A percentile compares a stretch with the other conserved stretches of the same genome.
Evolutionary conservation across 2,797 vertebrate species (phyloP).

Genomic region (Fratercula arctica): DNA sequence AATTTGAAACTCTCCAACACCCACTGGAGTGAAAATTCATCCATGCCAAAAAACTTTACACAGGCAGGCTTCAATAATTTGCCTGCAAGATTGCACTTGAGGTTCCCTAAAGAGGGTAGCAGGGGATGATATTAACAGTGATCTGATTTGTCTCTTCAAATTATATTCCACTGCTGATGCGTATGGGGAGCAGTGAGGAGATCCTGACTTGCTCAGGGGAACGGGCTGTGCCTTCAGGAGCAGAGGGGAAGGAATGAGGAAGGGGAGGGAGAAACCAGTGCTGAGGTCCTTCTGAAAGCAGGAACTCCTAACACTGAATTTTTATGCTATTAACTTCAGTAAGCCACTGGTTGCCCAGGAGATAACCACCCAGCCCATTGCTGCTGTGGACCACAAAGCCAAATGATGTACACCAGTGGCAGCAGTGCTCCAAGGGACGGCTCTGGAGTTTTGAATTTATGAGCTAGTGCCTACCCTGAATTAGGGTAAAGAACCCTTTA

Average conservation of each 20-base stretch:
- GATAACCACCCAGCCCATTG: background rate
- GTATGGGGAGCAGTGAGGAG: background rate
- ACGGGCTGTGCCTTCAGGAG: background rate
- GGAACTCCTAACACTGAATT: background rate
- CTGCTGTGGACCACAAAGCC: background rate
- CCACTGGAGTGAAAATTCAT: background rate
- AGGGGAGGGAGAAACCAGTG: background rate
- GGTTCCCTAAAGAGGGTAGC: background rate
- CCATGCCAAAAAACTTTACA: constrained; percentile 24
- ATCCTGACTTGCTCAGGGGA: background rate
- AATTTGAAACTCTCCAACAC: background rate
- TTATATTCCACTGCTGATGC: background rate
- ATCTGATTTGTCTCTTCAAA: background rate
- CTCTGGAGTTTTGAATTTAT: background rate
- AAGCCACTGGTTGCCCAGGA: background rate
- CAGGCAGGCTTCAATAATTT: constrained; percentile 3
- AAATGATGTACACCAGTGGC: background rate
- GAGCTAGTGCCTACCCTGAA: background rate
- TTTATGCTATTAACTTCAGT: background rate
- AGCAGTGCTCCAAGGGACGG: background rate
- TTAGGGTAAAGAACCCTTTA: background rate
- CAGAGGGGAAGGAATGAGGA: background rate
- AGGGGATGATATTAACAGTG: background rate
- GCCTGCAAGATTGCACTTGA: background rate
- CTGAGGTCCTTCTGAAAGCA: background rate